These are phyloP conservation scores for Dreissena rostriformis DNA, from an alignment of 1,140 invertebrate species.

Conservation along the genomic window DNA sequence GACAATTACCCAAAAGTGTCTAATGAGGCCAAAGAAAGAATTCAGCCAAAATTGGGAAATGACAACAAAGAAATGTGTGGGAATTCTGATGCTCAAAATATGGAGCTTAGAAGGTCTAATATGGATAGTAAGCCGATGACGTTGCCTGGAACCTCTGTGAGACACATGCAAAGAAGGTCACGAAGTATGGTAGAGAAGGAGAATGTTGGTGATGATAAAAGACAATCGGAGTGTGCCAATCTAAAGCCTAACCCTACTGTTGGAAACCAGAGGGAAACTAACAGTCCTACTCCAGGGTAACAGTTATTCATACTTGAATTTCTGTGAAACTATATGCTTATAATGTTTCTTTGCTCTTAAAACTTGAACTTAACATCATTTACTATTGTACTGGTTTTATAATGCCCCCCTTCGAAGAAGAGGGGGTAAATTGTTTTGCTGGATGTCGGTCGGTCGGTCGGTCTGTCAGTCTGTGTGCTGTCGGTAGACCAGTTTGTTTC, in stretches of 20 bases:
- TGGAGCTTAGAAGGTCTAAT: no score
- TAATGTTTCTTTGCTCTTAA: not conserved
- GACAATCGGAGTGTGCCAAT: not conserved
- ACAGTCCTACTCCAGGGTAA: conserved; percentile 8
- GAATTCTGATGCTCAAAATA: no score
- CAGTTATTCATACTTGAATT: not conserved
- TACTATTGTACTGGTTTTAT: no score
- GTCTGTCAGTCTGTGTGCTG: no score
- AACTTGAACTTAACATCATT: not conserved
- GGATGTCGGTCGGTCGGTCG: no score
- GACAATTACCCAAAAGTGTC: no score
- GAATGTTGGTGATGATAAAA: not conserved
- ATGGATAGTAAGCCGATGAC: not conserved
- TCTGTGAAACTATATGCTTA: not conserved
- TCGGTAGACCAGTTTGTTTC: no score
- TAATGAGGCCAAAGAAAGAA: no score
- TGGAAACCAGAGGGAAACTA: not conserved
- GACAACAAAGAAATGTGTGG: no score
- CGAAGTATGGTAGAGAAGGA: conserved; percentile 42
- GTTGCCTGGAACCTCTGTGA: conserved; percentile 43
- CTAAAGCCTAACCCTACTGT: not conserved
- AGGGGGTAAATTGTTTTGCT: no score
- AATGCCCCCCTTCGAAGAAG: no score
- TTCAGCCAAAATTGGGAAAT: no score
- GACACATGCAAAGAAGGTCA: conserved; percentile 47